A percentile compares a stretch with the other conserved stretches of the same genome.
Evolutionary conservation across 2,888 invertebrate species (phyloP).

Genomic region (Torymus tubicola): DNA sequence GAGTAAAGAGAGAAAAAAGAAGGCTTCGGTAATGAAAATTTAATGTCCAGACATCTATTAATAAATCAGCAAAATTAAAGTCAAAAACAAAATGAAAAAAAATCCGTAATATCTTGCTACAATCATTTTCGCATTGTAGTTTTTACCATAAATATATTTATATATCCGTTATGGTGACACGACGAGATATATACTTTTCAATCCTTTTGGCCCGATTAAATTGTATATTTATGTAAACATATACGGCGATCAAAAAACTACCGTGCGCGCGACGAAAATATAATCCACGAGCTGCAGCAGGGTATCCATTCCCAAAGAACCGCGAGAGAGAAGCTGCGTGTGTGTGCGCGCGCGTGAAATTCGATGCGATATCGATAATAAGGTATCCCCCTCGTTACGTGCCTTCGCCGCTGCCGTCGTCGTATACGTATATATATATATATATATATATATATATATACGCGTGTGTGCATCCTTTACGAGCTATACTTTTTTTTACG

Average conservation of each 20-base stretch:
- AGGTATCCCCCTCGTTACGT: conserved; percentile 61
- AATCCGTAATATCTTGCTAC: no score
- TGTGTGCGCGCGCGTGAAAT: conserved; percentile 67
- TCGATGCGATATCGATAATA: conserved; percentile 69
- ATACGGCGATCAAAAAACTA: conserved; percentile 49
- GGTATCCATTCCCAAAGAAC: conserved; percentile 72
- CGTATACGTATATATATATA: not conserved
- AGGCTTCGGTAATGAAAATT: no score
- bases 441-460: no score
- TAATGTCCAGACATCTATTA: no score
- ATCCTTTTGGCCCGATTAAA: conserved; percentile 40
- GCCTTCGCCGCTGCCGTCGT: conserved; percentile 30
- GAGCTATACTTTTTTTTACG: conserved; percentile 52
- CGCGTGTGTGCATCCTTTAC: conserved; percentile 39
- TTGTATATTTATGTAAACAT: conserved; percentile 39
- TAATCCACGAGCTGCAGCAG: conserved; percentile 58
- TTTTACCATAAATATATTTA: no score
- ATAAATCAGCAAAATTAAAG: no score
- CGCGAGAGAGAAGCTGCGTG: conserved; percentile 62
- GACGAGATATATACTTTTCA: conserved; percentile 32
- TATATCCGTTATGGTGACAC: no score
- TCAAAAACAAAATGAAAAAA: no score
- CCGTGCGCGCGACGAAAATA: conserved; percentile 50
- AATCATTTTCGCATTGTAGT: no score
- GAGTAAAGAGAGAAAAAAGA: not conserved